Evolutionary conservation across 1,140 invertebrate genomes (phyloP).

Genomic region (Drosophila equinoxialis): DNA sequence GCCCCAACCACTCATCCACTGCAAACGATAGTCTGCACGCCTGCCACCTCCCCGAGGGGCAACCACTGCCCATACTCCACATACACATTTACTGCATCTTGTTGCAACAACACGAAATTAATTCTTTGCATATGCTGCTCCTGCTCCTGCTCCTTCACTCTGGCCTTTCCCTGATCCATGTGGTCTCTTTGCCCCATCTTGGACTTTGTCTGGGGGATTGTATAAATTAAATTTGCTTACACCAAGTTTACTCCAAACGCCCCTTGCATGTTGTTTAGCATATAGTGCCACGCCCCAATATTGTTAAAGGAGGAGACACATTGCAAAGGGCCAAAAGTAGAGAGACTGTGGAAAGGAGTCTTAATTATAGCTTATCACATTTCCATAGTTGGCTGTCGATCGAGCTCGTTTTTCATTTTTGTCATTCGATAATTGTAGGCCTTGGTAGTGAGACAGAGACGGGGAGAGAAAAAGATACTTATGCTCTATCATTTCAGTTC

Average conservation of each 20-base stretch:
- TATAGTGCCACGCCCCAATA: constrained; percentile 65
- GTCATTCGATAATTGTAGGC: constrained; percentile 60
- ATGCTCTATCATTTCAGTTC: constrained; percentile 37
- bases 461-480: neutral
- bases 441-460: constrained; percentile 9
- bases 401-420: constrained; percentile 80
- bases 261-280: constrained; percentile 82
- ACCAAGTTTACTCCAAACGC: constrained; percentile 53
- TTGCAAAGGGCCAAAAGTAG: neutral
- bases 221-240: constrained; percentile 82
- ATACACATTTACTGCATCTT: constrained; percentile 13
- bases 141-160: neutral
- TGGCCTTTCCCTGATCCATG: constrained; percentile 24
- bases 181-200: neutral
- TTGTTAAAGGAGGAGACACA: constrained; percentile 13
- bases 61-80: neutral
- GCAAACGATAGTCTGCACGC: constrained; percentile 14
- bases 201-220: constrained; percentile 39
- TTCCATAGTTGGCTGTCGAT: constrained; percentile 69
- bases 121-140: constrained; percentile 73
- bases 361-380: constrained; percentile 82
- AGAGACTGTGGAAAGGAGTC: constrained; percentile 28
- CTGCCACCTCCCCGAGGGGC: constrained; percentile 7
- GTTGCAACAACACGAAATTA: constrained; percentile 62
- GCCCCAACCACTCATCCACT: constrained; percentile 32